These are phyloP conservation scores for Gouania willdenowi DNA, from an alignment of 2,797 vertebrate genomes.

Conservation along the genomic window DNA sequence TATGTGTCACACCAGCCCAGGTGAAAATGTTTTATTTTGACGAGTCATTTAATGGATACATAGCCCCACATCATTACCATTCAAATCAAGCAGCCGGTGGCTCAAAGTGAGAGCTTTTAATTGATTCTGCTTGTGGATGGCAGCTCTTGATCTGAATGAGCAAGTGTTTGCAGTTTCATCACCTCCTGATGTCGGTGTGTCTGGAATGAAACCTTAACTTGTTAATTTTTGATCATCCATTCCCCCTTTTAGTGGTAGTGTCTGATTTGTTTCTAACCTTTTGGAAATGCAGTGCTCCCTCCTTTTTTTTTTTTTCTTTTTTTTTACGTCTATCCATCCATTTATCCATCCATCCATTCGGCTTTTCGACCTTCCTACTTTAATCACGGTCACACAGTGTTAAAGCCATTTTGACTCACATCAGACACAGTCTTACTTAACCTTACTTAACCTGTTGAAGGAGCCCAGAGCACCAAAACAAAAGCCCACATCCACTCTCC, in stretches of 20 bases:
- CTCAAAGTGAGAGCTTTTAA: slow-evolving; percentile 61
- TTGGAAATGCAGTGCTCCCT: slow-evolving; percentile 2
- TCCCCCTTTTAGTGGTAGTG: not conserved
- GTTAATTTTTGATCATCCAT: slow-evolving; percentile 28
- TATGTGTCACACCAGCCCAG: too few species aligned
- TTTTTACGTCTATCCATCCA: not conserved
- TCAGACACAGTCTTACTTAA: too few species aligned
- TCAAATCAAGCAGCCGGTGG: slow-evolving; percentile 51
- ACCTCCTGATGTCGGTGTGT: slow-evolving; percentile 46
- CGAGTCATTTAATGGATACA: slow-evolving; percentile 43
- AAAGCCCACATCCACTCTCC: too few species aligned
- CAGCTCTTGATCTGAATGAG: slow-evolving; percentile 54
- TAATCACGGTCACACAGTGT: too few species aligned
- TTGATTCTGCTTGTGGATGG: slow-evolving; percentile 67
- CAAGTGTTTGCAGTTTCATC: slow-evolving; percentile 58
- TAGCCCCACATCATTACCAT: slow-evolving; percentile 49
- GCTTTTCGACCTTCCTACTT: too few species aligned
- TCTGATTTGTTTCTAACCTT: slow-evolving; percentile 14
- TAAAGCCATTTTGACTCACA: too few species aligned
- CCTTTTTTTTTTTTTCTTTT: not conserved
- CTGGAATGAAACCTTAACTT: slow-evolving; percentile 67
- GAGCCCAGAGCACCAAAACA: too few species aligned
- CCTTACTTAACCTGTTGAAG: too few species aligned
- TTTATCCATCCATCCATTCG: too few species aligned
- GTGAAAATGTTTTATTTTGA: too few species aligned